Base-by-base conservation (phyloP, 2,888 invertebrate genomes). In the Macaria liturata region DNA sequence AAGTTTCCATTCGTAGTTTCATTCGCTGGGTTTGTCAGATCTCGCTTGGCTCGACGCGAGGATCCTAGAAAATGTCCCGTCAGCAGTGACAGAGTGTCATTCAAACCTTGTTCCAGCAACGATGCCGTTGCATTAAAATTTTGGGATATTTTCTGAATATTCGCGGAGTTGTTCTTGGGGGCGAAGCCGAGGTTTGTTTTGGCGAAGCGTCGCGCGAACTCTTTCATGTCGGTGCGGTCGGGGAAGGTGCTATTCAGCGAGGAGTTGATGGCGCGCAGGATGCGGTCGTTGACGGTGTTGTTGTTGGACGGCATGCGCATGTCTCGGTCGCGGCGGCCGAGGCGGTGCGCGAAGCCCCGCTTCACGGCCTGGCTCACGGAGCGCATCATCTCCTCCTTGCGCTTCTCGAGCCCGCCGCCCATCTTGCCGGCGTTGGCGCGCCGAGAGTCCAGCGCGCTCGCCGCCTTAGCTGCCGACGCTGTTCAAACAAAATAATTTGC, bases 381-480 rank as follows among this genome's bases (percentile, higher is more conserved):
- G 0, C 82, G 74, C 79, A 87, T 68, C 39, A 80, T 74, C 44
- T 68, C 74, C 43, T 68, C 62, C 4, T 71, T 64, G 42, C 50
- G 49, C 9, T 3, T 62, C 63, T 0, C 74, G 80, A 3, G 79
- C 70, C 4, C 84, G 76, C 46, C 78, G 48, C 0, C 20, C 4
- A 4, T 31, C 9, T 31, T n/a, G 4, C 42, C 42, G 4, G 62
- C 64, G 0, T 74, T 80, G 3, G 80, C 71, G 4, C 84, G 76
- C 44, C 78, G 48, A 0, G 5, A 4, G 4, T 46, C 20, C 8
- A 49, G 4, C 4, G 75, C 77, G 4, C 80, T 78, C 0, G 83
- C 80, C 0, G 81, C 73, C 65, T 74, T 74, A 1, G 85, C 84
- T 46, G 81, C 81, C 46, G 78, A 79, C 42, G 79, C 85, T 84